Evolutionary conservation across 1,140 invertebrate genomes (phyloP), one percentile per base, ranked within the genome.

Genomic region (Diplogasteroides magnus): DNA sequence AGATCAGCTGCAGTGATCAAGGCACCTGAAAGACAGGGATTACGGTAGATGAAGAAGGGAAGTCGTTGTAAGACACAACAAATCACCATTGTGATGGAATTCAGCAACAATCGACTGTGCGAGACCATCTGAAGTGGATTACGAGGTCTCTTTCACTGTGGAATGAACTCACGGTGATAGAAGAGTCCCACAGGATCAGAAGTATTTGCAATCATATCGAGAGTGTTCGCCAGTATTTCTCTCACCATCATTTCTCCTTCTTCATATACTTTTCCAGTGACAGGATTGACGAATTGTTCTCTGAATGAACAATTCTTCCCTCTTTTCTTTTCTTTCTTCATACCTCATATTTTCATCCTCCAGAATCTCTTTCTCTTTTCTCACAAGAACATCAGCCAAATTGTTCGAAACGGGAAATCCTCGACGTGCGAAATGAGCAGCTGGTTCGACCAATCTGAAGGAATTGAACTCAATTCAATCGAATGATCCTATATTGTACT

Each of bases 381-480:
- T 82, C 14, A 75, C 69, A 6, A 90, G 73, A 61, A 86, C 85
- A 13, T 87, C 86, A 27, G 87, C 86, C 77, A 90, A 84, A 57
- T 88, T 87, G 72, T 87, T 86, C 23, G 87, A 88, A 75, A 94
- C 86, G 6, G 83, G 82, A 77, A 89, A 91, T 1, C 92, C 92
- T 31, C 88, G 87, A 72, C 88, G 86, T 75, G 91, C 93, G 6
- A 94, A 83, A 72, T 89, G 83, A 11, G 92, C 87, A 0, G 89
- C 87, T 0, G 92, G 91, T 29, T 87, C 79, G 31, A 97, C 87
- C 0, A 97, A 83, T 0, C 89, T 48, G 37, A 48, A 48, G 37
- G 37, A 6, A 48, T 48, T 48, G 6, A 11, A 6, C 37, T 48
- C 6, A 48, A n/a, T n/a, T n/a, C n/a, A n/a, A n/a, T n/a, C n/a